Base-by-base conservation (phyloP, 1,140 invertebrate genomes). In the Psilanteris sp. region DNA sequence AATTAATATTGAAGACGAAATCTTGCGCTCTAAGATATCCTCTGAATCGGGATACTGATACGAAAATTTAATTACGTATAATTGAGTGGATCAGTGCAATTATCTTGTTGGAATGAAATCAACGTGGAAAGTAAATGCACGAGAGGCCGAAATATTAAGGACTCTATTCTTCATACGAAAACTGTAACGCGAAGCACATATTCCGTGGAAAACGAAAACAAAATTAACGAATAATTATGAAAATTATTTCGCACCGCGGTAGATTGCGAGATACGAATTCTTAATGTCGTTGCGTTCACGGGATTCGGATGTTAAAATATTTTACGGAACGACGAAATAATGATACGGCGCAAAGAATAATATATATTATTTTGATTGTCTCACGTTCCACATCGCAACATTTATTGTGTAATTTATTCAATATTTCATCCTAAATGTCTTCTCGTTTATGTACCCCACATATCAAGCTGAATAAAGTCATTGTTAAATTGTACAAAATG, bases 281-380 rank as follows among this genome's bases (percentile, higher is more conserved):
- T 18, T 43, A 26, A 43, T 4, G 39, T 9, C 8, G 7, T 10
- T 10, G 20, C 22, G 18, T 24, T 39, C 16, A 11, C 16, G 36
- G 16, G 36, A 22, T 39, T 46, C 15, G 15, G 41, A 44, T 16
- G 41, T 9, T 32, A 6, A 20, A 11, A 15, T 20, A 15, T 37
- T 52, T 26, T 37, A 37, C n/a, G 34, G 22, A 26, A 18, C 32
- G 8, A 10, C 14, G 14, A 52, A 52, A 52, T 27, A 52, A 52
- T 52, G 31, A 52, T 37, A 37, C 22, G 31, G 7, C 4, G 8
- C 31, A 16, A 27, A 14, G 11, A 29, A 41, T 55, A 31, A 41
- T 55, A 55, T 55, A 55, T 55, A 32, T 55, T 31, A 55, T 41
- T 55, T 48, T 62, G 48, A 62, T 62, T 48, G 57, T 62, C 57